These are phyloP conservation scores for Rhamphomyia laevipes DNA, from an alignment of 2,888 invertebrate species.

Conservation along the genomic window DNA sequence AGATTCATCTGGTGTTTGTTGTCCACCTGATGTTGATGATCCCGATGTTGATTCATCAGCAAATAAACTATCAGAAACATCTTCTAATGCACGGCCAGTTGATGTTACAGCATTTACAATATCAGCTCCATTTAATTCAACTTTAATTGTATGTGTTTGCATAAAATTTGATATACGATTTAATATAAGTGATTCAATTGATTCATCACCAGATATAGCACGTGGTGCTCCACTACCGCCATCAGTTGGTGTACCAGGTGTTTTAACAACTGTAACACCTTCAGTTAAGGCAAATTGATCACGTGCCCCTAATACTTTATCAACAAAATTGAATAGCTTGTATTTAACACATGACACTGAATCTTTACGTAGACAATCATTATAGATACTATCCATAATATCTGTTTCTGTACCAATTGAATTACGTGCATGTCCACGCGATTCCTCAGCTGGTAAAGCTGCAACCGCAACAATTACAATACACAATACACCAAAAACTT, in stretches of 20 bases:
- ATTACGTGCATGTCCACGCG: slow-evolving; percentile 44
- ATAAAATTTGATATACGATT: slow-evolving; percentile 64
- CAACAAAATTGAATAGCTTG: slow-evolving; percentile 75
- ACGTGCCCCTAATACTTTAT: slow-evolving; percentile 70
- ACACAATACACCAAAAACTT: slow-evolving; percentile 43
- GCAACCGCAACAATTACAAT: slow-evolving; percentile 46
- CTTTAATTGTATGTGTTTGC: slow-evolving; percentile 67
- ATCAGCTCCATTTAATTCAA: slow-evolving; percentile 75
- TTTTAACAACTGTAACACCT: slow-evolving; percentile 73
- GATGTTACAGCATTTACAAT: slow-evolving; percentile 68
- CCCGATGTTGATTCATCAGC: slow-evolving; percentile 43
- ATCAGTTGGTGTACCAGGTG: slow-evolving; percentile 47
- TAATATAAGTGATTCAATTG: slow-evolving; percentile 51
- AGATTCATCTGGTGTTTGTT: slow-evolving; percentile 47
- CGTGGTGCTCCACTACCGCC: slow-evolving; percentile 76
- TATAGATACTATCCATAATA: slow-evolving; percentile 62
- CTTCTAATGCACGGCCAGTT: slow-evolving; percentile 68
- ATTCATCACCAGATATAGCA: slow-evolving; percentile 51
- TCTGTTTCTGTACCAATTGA: slow-evolving; percentile 61
- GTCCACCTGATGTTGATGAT: slow-evolving; percentile 22
- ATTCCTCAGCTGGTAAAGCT: slow-evolving; percentile 61
- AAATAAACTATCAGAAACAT: slow-evolving; percentile 52
- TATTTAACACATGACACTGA: slow-evolving; percentile 76
- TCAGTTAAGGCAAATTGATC: slow-evolving; percentile 70
- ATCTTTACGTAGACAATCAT: slow-evolving; percentile 70